phyloP scores from a whole-genome alignment of 92 coral and sea anemone genomes.

The Phenganax marumi region DNA sequence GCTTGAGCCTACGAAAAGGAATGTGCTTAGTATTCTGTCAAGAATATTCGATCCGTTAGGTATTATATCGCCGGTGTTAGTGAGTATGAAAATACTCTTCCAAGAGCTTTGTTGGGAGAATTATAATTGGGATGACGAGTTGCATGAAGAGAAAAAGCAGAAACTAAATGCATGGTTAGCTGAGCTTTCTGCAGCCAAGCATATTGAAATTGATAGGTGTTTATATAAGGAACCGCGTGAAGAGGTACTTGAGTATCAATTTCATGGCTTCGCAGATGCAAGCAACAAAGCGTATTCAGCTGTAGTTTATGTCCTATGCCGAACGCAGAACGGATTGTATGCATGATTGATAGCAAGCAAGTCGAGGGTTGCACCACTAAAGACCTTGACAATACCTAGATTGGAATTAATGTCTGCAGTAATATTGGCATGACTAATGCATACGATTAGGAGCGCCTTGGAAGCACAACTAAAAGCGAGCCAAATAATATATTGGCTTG shows the following conservation, averaged over 20 bases:
- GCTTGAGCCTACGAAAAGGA: slow-evolving; percentile 7
- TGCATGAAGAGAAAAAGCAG: slow-evolving; percentile 24
- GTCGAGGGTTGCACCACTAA: slow-evolving; percentile 45
- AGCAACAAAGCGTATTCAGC: slow-evolving; percentile 42
- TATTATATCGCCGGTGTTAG: slow-evolving; percentile 38
- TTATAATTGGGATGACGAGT: slow-evolving; percentile 40
- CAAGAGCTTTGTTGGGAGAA: slow-evolving; percentile 49
- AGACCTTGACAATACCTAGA: slow-evolving; percentile 44
- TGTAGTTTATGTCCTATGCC: slow-evolving; percentile 11
- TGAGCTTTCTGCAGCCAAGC: not conserved
- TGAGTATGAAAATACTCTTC: slow-evolving; percentile 35
- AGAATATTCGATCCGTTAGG: slow-evolving; percentile 49
- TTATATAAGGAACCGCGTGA: not conserved
- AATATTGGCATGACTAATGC: slow-evolving; percentile 47
- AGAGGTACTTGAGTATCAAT: not conserved
- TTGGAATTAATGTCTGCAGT: slow-evolving; percentile 46
- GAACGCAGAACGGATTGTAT: not conserved
- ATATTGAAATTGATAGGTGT: slow-evolving; percentile 5
- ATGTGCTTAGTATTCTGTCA: slow-evolving; percentile 44
- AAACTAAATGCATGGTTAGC: slow-evolving; percentile 48
- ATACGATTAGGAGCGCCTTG: slow-evolving; percentile 45
- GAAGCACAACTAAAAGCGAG: slow-evolving; percentile 14
- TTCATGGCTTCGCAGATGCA: slow-evolving; percentile 42
- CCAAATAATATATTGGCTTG: slow-evolving; percentile 5
- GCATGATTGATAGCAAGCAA: slow-evolving; percentile 30